Base-by-base conservation (phyloP, 2,888 invertebrate genomes). In the Drosophila birchii region DNA sequence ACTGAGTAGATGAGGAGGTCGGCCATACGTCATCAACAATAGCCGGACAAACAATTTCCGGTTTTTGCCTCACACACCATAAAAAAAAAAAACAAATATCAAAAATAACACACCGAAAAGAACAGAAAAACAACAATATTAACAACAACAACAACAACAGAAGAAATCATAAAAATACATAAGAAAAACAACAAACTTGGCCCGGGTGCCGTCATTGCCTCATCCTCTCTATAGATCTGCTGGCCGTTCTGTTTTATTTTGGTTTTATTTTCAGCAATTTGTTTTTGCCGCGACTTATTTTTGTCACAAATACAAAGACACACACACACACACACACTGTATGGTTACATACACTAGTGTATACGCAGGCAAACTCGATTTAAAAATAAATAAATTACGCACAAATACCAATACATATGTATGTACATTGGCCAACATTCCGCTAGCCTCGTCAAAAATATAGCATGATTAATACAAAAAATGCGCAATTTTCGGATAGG, bases 381-480 rank as follows among this genome's bases (percentile, higher is more conserved):
- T 86, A 86, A 86, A 89, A 86, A 86, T 86, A 86, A 89, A 89
- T 86, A 85, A 89, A 87, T 87, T 86, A 86, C 88, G 87, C 85
- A 64, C 67, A 75, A 71, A 72, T 62, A 61, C 64, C 55, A 43
- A 63, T 38, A 64, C 47, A 63, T 41, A 29, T 29, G 29, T 29
- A 8, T 29, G 29, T 29, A 64, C 47, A 43, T 88, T 81, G 62
- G 72, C 60, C 73, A 83, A 84, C 75, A 83, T 83, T 88, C 84
- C 67, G 74, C 47, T 45, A 60, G 61, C 58, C 67, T 70, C 80
- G 51, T 76, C 78, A 71, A 77, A 88, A 83, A 88, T 88, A 88
- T 58, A 87, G 85, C 73, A 84, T 84, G 84, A 84, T 84, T 88
- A 84, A 88, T 86, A 84, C 84, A 81, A 78, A 88, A 81, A 75